These are phyloP conservation scores for Cynocephalus volans DNA, from an alignment of 2,113 vertebrate species.

Conservation along the genomic window DNA sequence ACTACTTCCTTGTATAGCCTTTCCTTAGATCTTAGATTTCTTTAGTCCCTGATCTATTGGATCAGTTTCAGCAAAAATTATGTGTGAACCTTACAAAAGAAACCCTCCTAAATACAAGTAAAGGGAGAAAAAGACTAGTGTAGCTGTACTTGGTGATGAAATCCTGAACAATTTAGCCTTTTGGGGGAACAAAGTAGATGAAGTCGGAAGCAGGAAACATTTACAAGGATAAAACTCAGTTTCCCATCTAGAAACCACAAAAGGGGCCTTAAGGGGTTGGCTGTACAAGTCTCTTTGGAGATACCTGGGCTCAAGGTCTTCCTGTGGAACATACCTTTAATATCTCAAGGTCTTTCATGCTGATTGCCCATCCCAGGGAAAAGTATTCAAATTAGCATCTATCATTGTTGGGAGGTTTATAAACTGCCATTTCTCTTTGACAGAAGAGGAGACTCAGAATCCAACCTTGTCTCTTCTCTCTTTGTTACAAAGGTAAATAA, in stretches of 20 bases:
- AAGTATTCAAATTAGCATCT: background rate
- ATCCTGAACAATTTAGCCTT: background rate
- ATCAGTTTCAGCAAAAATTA: background rate
- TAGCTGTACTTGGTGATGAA: background rate
- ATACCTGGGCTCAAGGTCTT: background rate
- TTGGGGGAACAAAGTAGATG: background rate
- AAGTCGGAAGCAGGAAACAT: background rate
- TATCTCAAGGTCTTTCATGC: background rate
- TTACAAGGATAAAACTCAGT: background rate
- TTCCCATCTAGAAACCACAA: background rate
- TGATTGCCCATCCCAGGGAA: too few relatives aligned
- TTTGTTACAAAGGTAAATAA: background rate
- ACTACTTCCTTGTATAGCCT: background rate
- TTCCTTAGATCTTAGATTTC: background rate
- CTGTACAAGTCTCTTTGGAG: background rate
- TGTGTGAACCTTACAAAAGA: background rate
- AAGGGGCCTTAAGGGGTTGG: background rate
- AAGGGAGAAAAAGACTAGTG: background rate
- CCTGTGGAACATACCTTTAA: background rate
- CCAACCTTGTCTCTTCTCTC: background rate
- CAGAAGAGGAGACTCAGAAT: background rate
- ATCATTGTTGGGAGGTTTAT: background rate
- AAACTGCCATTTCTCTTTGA: background rate
- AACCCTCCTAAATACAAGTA: background rate
- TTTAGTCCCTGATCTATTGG: background rate